Conservation (phyloP, 2,113 vertebrate genomes). For the Eidolon helvum region DNA sequence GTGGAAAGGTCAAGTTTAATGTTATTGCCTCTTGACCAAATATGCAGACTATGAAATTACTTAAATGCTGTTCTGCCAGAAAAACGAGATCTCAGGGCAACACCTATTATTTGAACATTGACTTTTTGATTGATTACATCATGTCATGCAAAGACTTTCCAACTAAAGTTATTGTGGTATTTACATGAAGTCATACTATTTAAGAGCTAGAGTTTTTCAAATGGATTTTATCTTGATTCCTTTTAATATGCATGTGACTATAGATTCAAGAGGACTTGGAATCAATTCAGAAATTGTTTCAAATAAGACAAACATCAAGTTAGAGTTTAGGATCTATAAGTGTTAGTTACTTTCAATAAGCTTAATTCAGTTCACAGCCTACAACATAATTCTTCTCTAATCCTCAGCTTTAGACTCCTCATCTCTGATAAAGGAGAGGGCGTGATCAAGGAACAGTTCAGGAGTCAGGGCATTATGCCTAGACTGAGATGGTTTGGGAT, state of each 20-base stretch:
- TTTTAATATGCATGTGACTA: neutral
- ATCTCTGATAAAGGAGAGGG: constrained; percentile 54
- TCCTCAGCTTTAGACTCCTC: neutral
- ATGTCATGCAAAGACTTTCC: neutral
- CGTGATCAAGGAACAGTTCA: neutral
- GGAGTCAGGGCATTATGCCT: neutral
- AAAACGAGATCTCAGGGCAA: constrained; percentile 50
- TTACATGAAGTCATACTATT: neutral
- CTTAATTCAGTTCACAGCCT: constrained; percentile 15
- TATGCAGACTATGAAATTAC: neutral
- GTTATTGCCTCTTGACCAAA: constrained; percentile 43
- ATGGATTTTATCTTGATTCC: neutral
- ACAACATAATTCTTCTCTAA: constrained; percentile 6
- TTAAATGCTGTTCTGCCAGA: constrained; percentile 54
- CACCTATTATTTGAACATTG: constrained; percentile 26
- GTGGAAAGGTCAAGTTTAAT: constrained; percentile 29
- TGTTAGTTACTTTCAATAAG: neutral
- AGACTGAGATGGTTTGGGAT: constrained; percentile 36
- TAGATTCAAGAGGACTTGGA: neutral
- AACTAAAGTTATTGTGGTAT: constrained; percentile 13
- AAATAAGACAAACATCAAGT: constrained; percentile 15
- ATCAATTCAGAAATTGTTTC: constrained; percentile 9
- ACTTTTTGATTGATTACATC: constrained; percentile 46
- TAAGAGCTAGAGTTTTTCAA: constrained; percentile 3
- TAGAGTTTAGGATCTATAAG: neutral